Evolutionary conservation across 2,797 vertebrate species (phyloP).

Genomic region (Diglossa cyanea): DNA sequence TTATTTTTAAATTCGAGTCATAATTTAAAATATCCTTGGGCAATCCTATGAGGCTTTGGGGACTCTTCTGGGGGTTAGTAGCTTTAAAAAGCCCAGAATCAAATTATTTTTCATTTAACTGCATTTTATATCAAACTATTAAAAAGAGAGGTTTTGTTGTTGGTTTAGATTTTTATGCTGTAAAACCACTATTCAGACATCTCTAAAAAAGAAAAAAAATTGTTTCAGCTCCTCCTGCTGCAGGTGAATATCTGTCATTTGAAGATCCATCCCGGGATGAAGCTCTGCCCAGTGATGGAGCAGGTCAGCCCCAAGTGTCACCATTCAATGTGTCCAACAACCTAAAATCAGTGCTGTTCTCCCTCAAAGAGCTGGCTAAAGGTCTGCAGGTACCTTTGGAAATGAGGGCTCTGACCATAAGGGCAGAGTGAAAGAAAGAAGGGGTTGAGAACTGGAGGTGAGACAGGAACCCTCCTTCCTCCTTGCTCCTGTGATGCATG

Average conservation of each 20-base stretch:
- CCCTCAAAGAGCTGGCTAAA: not conserved
- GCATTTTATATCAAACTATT: too few species aligned
- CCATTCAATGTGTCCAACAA: not conserved
- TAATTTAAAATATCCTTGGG: not conserved
- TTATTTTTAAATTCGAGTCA: not conserved
- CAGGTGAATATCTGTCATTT: not conserved
- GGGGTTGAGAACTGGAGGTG: not conserved
- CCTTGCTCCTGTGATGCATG: not conserved
- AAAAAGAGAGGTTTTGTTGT: not conserved
- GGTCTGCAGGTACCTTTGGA: not conserved
- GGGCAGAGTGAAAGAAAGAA: not conserved
- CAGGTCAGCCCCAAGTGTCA: not conserved
- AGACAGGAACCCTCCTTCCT: not conserved
- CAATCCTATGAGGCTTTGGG: not conserved
- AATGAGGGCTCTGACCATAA: not conserved
- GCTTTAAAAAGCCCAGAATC: not conserved
- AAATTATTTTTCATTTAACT: not conserved
- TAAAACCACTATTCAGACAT: not conserved
- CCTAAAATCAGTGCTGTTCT: not conserved
- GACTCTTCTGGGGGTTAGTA: not conserved
- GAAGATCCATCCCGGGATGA: accelerated
- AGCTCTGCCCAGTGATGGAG: not conserved
- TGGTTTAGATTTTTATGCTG: not conserved
- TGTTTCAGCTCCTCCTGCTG: not conserved
- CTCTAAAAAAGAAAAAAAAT: not conserved